A percentile compares a stretch with the other conserved stretches of the same genome.
These are phyloP conservation scores for Drosophila willistoni DNA, from an alignment of 1,140 invertebrate species.

Conservation along the genomic window DNA sequence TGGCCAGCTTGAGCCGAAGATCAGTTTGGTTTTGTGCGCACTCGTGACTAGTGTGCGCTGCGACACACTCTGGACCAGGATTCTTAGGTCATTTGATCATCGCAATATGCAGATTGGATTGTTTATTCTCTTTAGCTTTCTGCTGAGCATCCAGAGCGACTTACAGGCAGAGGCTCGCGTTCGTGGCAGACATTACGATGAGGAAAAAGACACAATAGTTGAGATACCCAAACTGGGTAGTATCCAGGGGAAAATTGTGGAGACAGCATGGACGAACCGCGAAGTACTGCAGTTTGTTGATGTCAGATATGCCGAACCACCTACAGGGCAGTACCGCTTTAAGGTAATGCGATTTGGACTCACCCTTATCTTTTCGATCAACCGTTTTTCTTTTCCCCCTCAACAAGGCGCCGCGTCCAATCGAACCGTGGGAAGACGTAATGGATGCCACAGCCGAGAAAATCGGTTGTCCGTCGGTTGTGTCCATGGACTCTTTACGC, in stretches of 20 bases:
- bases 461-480: slow-evolving; percentile 84
- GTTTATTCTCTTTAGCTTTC: background rate
- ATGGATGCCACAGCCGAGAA: slow-evolving; percentile 85
- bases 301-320: slow-evolving; percentile 77
- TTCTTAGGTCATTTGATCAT: background rate
- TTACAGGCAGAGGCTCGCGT: slow-evolving; percentile 35
- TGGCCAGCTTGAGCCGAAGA: slow-evolving; percentile 21
- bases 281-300: slow-evolving; percentile 79
- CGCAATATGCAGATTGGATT: slow-evolving; percentile 39
- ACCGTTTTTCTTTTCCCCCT: background rate
- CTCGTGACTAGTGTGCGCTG: slow-evolving; percentile 42
- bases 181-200: slow-evolving; percentile 54
- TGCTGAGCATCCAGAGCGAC: slow-evolving; percentile 6
- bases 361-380: no score
- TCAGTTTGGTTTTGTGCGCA: slow-evolving; percentile 64
- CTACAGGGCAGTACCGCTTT: slow-evolving; percentile 74
- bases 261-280: slow-evolving; percentile 75
- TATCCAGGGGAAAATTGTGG: slow-evolving; percentile 69
- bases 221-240: slow-evolving; percentile 71
- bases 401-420: slow-evolving; percentile 85
- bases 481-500: slow-evolving; percentile 67
- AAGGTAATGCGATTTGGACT: slow-evolving; percentile 52
- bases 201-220: slow-evolving; percentile 74
- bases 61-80: background rate
- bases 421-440: slow-evolving; percentile 84